These are phyloP conservation scores for Pseudococcus viburni DNA, from an alignment of 2,888 invertebrate genomes.

Conservation along the genomic window DNA sequence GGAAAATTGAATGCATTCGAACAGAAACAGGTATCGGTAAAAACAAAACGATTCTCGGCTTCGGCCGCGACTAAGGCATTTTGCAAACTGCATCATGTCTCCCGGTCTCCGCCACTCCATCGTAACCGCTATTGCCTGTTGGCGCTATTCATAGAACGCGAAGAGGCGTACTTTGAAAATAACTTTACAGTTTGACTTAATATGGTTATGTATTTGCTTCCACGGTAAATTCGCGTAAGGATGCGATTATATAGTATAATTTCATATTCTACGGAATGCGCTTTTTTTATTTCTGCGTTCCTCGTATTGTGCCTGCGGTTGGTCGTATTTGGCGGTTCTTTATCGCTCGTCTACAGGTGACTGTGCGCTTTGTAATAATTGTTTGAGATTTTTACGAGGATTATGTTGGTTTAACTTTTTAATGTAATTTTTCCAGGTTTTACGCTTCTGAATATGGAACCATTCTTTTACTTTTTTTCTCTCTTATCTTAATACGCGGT, in stretches of 20 bases:
- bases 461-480: no score
- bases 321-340: no score
- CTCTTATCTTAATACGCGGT: no score
- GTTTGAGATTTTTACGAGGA: no score
- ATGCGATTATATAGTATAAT: constrained; percentile 19
- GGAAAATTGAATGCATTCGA: neutral
- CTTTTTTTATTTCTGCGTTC: no score
- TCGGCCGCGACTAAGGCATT: neutral
- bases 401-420: no score
- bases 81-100: neutral
- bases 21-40: neutral
- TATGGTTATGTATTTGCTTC: constrained; percentile 61
- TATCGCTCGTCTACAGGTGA: no score
- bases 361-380: no score
- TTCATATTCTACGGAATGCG: neutral
- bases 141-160: constrained; percentile 52
- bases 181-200: constrained; percentile 64
- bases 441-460: no score
- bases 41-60: neutral
- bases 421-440: no score
- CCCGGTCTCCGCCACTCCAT: neutral
- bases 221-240: neutral
- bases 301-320: no score
- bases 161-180: constrained; percentile 58
- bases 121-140: constrained; percentile 62